Evolutionary conservation across 2,113 vertebrate genomes (phyloP), one percentile per base, ranked within the genome.

Genomic region (Cyrtonyx montezumae): DNA sequence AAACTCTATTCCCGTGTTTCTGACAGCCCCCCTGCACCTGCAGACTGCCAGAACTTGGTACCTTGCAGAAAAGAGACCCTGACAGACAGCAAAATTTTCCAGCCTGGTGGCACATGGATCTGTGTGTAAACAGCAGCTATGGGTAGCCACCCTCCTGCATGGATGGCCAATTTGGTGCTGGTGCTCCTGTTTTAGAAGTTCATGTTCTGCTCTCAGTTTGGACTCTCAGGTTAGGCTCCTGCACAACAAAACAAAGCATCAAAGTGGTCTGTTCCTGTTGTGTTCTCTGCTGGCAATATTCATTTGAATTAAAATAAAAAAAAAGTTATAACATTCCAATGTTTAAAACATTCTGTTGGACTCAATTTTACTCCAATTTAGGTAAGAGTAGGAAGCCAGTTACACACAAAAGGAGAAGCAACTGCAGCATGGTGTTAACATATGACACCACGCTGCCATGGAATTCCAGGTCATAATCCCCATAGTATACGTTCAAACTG

Each of bases 31-130:
- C 13, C 32, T 49, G 8, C 56, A 45, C 8, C 43, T 84, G 6
- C 14, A 74, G 34, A 25, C 51, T 83, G 8, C 34, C 21, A 16
- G 28, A 32, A 45, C 26, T 74, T 23, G 46, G 13, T 9, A 49
- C 11, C 30, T 15, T 1, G 2, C 4, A n/a, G 26, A 32, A 25
- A 66, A 59, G 11, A 63, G 7, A 45, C 37, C 13, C 32, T 21
- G 36, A 6, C 17, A n/a, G 56, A 73, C 5, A 43, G 16, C 9
- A 16, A 77, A n/a, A 10, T 56, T 67, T 68, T 11, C 5, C 6
- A 85, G 8, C 23, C 23, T 62, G 37, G 22, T 0, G 79, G 14
- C 12, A 7, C 2, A 2, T 7, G 22, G 8, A 7, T 26, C 4
- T 63, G 7, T 12, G 11, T 59, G 42, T 37, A 84, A 23, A 5